These are phyloP conservation scores for Dendroctonus ponderosae DNA, from an alignment of 1,140 invertebrate genomes.

Conservation along the genomic window DNA sequence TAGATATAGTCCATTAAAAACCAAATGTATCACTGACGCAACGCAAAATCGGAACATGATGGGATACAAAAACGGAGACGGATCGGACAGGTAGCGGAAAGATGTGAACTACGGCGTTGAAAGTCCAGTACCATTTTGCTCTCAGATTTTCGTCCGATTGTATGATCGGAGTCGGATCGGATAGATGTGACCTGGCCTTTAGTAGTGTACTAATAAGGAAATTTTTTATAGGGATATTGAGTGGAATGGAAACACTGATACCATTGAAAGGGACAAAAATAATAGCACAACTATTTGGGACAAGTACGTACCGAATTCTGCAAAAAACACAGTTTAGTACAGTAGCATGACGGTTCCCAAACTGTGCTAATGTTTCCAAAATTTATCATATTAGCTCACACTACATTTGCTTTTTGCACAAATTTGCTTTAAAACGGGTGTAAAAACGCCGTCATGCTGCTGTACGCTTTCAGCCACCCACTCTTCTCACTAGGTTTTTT, in stretches of 20 bases:
- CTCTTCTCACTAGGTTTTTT: conserved; percentile 6
- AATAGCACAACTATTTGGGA: conserved; percentile 43
- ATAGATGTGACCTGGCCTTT: too few relatives aligned
- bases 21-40: too few relatives aligned
- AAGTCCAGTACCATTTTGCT: too few relatives aligned
- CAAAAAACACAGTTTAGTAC: conserved; percentile 13
- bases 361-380: conserved; percentile 21
- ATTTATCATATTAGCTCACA: not conserved
- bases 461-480: conserved; percentile 12
- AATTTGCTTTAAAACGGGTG: conserved; percentile 4
- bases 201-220: too few relatives aligned
- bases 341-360: conserved; percentile 32
- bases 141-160: too few relatives aligned
- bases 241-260: conserved; percentile 46
- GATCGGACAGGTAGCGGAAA: too few relatives aligned
- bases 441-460: conserved; percentile 32
- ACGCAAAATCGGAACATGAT: too few relatives aligned
- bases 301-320: conserved; percentile 41
- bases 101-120: too few relatives aligned
- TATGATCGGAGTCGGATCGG: too few relatives aligned
- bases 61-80: too few relatives aligned
- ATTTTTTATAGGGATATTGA: conserved; percentile 43
- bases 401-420: not conserved
- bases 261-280: conserved; percentile 40
- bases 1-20: too few relatives aligned